Evolutionary conservation across 2,888 invertebrate genomes (phyloP), one percentile per base, ranked within the genome.

Genomic region (Cryptus armator): DNA sequence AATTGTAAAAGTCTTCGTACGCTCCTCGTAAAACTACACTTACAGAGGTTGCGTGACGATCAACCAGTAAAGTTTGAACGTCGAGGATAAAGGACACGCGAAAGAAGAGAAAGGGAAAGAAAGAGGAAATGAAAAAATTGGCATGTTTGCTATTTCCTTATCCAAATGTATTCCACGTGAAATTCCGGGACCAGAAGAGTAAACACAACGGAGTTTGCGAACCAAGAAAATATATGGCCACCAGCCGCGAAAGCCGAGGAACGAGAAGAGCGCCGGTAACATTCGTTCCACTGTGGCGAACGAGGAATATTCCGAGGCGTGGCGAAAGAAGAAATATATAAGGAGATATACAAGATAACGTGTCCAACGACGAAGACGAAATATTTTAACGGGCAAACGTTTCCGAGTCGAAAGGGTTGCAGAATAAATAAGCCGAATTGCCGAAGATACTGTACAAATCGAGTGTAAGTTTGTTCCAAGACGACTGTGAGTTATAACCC

Each of bases 221-320:
- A 81, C 81, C 81, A 71, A 75, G 81, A 67, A 85, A 85, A 85
- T 85, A 82, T 85, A 82, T 78, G 81, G 74, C 56, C 70, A 44
- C n/a, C 53, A 16, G 37, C 37, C 37, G 37, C 37, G 16, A 32
- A 48, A 66, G 64, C 2, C 19, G 46, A 24, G 44, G 24, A 46
- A 29, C 66, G 51, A 59, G 16, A 32, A 1, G 77, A 59, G 53
- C 37, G 12, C 51, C 48, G 46, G 66, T 12, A 56, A 66, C 82
- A 46, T 76, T 71, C 56, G 43, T 70, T 70, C 32, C 10, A 16
- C 37, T 29, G 44, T 66, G 46, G 59, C 44, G 74, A 59, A 32
- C 19, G 29, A 16, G 51, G 68, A 66, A 32, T 56, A 37, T 37
- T 7, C 37, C 37, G 37, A 37, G 37, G 37, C 37, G 44, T 37